Percentiles rank a stretch among this genome's conserved stretches.
Conservation (phyloP, 2,113 vertebrate species). For the Erpornis zantholeuca region DNA sequence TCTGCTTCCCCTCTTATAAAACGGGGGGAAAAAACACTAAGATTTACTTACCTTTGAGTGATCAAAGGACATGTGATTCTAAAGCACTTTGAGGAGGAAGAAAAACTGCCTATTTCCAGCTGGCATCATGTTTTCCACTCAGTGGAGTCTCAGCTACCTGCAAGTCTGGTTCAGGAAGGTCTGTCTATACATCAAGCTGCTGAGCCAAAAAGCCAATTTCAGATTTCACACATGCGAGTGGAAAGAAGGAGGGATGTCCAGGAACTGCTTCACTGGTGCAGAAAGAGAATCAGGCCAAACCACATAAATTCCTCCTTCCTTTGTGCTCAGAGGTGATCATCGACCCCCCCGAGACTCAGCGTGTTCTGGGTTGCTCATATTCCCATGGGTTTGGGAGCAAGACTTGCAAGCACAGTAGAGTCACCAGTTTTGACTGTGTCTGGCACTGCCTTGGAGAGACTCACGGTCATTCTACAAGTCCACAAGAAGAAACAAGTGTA, state of each 20-base stretch:
- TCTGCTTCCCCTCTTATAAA: slow-evolving; percentile 14
- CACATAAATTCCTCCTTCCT: slow-evolving; percentile 16
- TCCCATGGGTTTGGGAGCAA: slow-evolving; percentile 28
- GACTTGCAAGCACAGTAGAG: slow-evolving; percentile 26
- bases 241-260: neutral
- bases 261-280: slow-evolving; percentile 60
- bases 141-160: slow-evolving; percentile 35
- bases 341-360: neutral
- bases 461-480: slow-evolving; percentile 42
- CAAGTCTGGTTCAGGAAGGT: neutral
- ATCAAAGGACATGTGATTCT: slow-evolving; percentile 37
- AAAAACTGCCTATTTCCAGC: slow-evolving; percentile 48
- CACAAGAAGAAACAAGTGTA: slow-evolving; percentile 61
- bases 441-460: slow-evolving; percentile 29
- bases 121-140: slow-evolving; percentile 34
- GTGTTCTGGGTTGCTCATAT: neutral
- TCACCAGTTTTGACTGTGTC: neutral
- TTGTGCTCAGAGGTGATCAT: neutral
- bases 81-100: slow-evolving; percentile 54
- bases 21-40: slow-evolving; percentile 10
- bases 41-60: slow-evolving; percentile 49
- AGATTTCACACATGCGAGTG: neutral
- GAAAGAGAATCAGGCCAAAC: slow-evolving; percentile 59
- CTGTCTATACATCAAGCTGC: neutral
- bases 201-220: slow-evolving; percentile 4